These are phyloP conservation scores for Vulpes vulpes DNA, from an alignment of 2,113 vertebrate genomes.

Conservation along the genomic window DNA sequence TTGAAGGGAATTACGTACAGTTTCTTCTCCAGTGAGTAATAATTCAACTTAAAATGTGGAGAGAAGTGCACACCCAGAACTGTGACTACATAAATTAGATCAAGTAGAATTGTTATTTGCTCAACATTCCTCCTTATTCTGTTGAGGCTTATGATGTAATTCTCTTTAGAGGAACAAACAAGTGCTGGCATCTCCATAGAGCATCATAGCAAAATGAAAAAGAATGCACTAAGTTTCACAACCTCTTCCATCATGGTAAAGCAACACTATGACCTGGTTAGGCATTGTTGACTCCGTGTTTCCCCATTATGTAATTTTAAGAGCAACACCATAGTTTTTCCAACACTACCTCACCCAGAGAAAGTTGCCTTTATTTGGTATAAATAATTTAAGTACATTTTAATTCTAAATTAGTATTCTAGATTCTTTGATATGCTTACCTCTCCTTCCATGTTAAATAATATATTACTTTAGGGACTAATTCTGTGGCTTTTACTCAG, in stretches of 20 bases:
- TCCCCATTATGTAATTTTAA: neutral
- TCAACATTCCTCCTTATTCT: conserved; percentile 17
- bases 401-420: conserved; percentile 65
- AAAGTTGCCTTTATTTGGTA: conserved; percentile 49
- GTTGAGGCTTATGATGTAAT: neutral
- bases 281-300: neutral
- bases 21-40: conserved; percentile 24
- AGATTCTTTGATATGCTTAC: conserved; percentile 57
- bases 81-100: conserved; percentile 17
- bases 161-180: conserved; percentile 63
- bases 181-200: neutral
- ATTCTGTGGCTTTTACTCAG: conserved; percentile 43
- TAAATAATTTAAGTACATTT: conserved; percentile 63
- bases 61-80: neutral
- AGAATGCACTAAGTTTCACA: conserved; percentile 65
- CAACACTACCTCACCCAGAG: neutral
- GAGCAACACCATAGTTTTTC: neutral
- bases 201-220: neutral
- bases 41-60: conserved; percentile 26
- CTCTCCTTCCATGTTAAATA: conserved; percentile 63
- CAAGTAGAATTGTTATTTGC: conserved; percentile 38
- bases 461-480: conserved; percentile 57
- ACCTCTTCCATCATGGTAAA: neutral
- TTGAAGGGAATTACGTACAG: neutral
- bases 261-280: neutral